Base-by-base conservation (phyloP, 1,140 invertebrate genomes). In the Asbolus verrucosus region DNA sequence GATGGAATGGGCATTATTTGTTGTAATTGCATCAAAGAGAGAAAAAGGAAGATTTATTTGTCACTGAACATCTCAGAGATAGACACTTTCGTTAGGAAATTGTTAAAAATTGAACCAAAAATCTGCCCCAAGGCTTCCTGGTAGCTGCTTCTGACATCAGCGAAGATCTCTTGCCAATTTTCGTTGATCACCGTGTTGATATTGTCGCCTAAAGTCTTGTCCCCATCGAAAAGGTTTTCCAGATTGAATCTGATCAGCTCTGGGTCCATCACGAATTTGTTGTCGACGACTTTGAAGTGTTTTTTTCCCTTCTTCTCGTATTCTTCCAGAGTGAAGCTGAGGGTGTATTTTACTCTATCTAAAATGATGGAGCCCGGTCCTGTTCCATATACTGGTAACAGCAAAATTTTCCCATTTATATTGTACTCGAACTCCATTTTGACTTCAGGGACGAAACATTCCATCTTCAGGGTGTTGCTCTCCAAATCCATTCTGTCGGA, bases 201-300 rank as follows among this genome's bases (percentile, higher is more conserved):
- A 36, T 75, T 73, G 50, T 75, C 69, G 3, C 71, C 71, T 21
- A 75, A 65, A n/a, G 70, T 13, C 19, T 75, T 71, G 21, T 75
- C 73, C 4, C 73, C 73, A 59, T 73, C 59, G 27, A 75, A 75
- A 6, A 75, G 65, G 39, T 75, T 75, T 0, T 75, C 69, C 21
- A 70, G 69, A 4, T 54, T 21, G 21, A 65, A 73, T 2, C 33
- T 33, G 18, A 62, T 9, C 14, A 65, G 24, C 4, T 15, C 13
- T 1, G 72, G 72, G 6, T 11, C 6, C 14, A 73, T 11, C 6
- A 19, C 43, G 0, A 63, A 2, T 2, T 15, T 54, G 2, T 46
- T 39, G 14, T 24, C 30, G 6, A 38, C 65, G 0, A 68, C 43
- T 36, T n/a, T 59, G 9, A 21, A 65, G 24, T 62, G 59, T 6